Evolutionary conservation across 2,113 vertebrate genomes (phyloP), one percentile per base, ranked within the genome.

Genomic region (Notothenia coriiceps): DNA sequence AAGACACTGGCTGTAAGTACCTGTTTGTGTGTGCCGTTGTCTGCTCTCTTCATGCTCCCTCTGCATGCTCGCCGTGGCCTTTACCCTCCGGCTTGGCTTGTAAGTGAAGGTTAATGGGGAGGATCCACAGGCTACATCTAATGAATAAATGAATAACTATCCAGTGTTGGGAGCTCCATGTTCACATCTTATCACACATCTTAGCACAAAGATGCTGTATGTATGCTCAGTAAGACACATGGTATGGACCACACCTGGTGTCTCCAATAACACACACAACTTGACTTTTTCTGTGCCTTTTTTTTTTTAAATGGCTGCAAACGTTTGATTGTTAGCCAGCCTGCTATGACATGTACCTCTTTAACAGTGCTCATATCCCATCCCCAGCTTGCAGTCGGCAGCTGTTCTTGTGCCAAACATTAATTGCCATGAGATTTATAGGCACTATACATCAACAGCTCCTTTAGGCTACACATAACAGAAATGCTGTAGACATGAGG

Each of bases 1-100:
- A 99, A 96, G 98, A 99, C 95, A 99, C 98, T 85, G 98, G 98
- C 92, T 99, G 98, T 99, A 92, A 98, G 97, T 97, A 77, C 29
- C 8, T 33, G 20, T 72, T 67, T 75, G 33, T 68, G 20, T 35
- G 15, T 73, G 51, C 33, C 33, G 14, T 17, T 57, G 57, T 67
- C 20, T 79, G 33, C 20, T 63, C 22, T 66, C 4, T n/a, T 68
- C 50, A 33, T 74, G 14, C 66, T 56, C 13, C 29, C 15, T 56
- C 18, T 77, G 47, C 20, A 20, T 43, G 13, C 22, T 52, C 10
- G 49, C 10, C 6, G 1, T 54, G 10, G 8, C 43, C 68, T 29
- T 29, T 29, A 29, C 29, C 29, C 29, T 29, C 29, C 29, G 29
- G 29, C 29, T 29, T 43, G 13, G 44, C 33, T 67, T 74, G 10